Evolutionary conservation across 2,888 invertebrate genomes (phyloP).

Genomic region (Sarcophaga rosellei): DNA sequence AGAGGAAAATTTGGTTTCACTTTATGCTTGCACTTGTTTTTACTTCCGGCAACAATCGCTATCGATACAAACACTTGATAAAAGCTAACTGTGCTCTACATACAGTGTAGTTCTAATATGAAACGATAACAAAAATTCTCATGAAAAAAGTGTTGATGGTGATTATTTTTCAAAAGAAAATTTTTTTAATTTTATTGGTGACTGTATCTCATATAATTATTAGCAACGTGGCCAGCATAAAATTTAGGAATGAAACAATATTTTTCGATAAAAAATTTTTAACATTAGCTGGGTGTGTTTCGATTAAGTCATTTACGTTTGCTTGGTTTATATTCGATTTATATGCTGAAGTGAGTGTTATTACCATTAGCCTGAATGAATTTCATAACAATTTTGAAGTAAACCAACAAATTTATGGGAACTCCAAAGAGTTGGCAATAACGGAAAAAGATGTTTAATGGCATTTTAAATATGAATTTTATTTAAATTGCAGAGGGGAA

Average conservation of each 20-base stretch:
- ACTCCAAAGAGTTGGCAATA: neutral
- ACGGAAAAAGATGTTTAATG: slow-evolving; percentile 48
- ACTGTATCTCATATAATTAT: slow-evolving; percentile 15
- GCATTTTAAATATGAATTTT: slow-evolving; percentile 37
- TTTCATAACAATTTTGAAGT: neutral
- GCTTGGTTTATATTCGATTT: neutral
- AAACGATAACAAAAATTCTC: slow-evolving; percentile 13
- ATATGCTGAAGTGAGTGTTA: slow-evolving; percentile 11
- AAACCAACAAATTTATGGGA: neutral
- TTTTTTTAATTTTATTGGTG: slow-evolving; percentile 26
- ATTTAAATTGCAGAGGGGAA: slow-evolving; percentile 24
- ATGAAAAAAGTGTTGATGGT: slow-evolving; percentile 5
- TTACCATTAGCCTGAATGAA: slow-evolving; percentile 27
- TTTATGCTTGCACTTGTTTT: too few relatives aligned
- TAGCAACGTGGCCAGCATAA: slow-evolving; percentile 36
- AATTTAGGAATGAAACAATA: neutral
- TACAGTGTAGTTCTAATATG: neutral
- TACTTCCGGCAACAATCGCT: too few relatives aligned
- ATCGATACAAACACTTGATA: neutral
- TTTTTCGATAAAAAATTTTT: neutral
- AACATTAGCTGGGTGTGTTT: slow-evolving; percentile 29
- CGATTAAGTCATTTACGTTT: slow-evolving; percentile 13
- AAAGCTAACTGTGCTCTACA: neutral
- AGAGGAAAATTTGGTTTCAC: too few relatives aligned
- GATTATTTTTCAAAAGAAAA: slow-evolving; percentile 38